Conservation (phyloP, 2,888 invertebrate species). For the Noctua janthina region DNA sequence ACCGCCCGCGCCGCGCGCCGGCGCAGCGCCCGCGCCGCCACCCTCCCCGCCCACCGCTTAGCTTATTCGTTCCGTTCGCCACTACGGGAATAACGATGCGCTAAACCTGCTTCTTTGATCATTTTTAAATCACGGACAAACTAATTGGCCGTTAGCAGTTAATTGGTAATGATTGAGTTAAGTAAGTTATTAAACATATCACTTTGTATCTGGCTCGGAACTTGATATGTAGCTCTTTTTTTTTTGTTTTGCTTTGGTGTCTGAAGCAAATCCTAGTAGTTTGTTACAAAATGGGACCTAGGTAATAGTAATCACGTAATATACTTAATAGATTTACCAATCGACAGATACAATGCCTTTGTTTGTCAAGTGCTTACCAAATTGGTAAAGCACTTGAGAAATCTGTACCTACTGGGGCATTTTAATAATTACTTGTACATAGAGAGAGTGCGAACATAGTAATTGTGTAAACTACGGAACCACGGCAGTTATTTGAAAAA, state of each 20-base stretch:
- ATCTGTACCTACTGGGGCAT: neutral
- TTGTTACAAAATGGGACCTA: neutral
- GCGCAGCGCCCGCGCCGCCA: conserved; percentile 47
- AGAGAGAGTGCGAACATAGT: neutral
- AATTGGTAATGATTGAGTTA: conserved; percentile 63
- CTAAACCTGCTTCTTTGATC: conserved; percentile 64
- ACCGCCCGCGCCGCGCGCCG: conserved; percentile 60
- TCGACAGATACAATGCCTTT: neutral
- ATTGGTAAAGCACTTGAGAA: neutral
- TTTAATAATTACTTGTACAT: neutral
- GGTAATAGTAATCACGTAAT: neutral
- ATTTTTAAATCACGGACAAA: conserved; percentile 61
- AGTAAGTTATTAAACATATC: conserved; percentile 63
- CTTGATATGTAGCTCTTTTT: conserved; percentile 24
- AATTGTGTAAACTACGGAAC: neutral
- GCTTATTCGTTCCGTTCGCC: conserved; percentile 72
- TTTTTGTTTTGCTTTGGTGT: conserved; percentile 32
- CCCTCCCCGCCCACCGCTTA: conserved; percentile 78
- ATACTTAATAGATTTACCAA: neutral
- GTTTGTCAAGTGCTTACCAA: neutral
- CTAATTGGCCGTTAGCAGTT: conserved; percentile 62
- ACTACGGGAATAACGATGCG: conserved; percentile 63
- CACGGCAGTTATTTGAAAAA: neutral
- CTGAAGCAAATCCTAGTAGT: neutral
- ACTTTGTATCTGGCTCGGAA: conserved; percentile 36